Percentiles rank a stretch among this genome's conserved stretches.
Evolutionary conservation across 92 coral and sea anemone genomes (phyloP).

Genomic region (Virgularia gustaviana): DNA sequence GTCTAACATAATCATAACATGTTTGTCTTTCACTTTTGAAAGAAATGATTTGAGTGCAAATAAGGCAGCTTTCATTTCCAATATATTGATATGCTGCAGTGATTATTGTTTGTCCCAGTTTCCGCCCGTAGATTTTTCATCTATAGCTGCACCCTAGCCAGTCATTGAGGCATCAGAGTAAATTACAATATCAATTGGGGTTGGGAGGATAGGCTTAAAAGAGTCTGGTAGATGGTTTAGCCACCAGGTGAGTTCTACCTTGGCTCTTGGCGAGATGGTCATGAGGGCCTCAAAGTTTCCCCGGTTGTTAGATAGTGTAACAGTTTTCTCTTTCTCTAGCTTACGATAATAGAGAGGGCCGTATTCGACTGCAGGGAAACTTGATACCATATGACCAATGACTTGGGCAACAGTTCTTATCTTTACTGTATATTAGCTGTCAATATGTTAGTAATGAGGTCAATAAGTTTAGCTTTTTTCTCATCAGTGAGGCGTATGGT

Average conservation of each 20-base stretch:
- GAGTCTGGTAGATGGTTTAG: conserved; percentile 14
- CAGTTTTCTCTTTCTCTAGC: conserved; percentile 50
- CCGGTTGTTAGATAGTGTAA: conserved; percentile 37
- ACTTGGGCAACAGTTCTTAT: conserved; percentile 54
- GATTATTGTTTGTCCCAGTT: conserved; percentile 39
- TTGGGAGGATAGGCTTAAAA: conserved; percentile 18
- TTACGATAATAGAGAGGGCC: conserved; percentile 60
- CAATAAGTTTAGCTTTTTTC: background rate
- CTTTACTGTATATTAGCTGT: background rate
- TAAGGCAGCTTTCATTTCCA: conserved; percentile 44
- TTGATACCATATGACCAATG: conserved; percentile 56
- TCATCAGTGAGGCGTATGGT: conserved; percentile 11
- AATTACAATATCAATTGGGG: conserved; percentile 40
- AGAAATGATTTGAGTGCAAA: conserved; percentile 49
- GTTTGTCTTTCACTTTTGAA: conserved; percentile 36
- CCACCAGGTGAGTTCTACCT: conserved; percentile 45
- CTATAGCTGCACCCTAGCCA: conserved; percentile 54
- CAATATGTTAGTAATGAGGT: background rate
- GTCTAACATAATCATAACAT: conserved; percentile 53
- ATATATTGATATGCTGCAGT: conserved; percentile 8
- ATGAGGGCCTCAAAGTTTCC: conserved; percentile 38
- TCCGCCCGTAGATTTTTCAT: conserved; percentile 41
- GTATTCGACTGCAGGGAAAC: conserved; percentile 57
- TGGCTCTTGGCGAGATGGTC: conserved; percentile 25
- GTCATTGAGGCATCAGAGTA: conserved; percentile 50